A percentile compares a stretch with the other conserved stretches of the same genome.
phyloP scores from a whole-genome alignment of 2,888 invertebrate genomes.

The Bellardia bayeri region DNA sequence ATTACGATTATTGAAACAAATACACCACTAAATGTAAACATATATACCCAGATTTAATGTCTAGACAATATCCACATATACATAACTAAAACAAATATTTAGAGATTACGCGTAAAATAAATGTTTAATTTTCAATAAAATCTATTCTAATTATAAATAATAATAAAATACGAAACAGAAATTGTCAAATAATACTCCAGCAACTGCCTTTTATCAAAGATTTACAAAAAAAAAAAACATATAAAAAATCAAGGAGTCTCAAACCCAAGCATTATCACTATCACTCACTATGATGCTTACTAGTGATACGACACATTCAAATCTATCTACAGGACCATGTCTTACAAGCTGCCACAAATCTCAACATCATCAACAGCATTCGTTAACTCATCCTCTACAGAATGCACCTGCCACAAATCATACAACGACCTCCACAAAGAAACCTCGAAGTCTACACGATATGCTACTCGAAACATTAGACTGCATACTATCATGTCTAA shows the following conservation, averaged over 20 bases:
- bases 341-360: slow-evolving; percentile 69
- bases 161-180: slow-evolving; percentile 1
- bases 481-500: slow-evolving; percentile 88
- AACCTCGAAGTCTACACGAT: slow-evolving; percentile 76
- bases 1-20: slow-evolving; percentile 11
- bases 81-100: slow-evolving; percentile 15
- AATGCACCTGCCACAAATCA: slow-evolving; percentile 53
- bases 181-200: not conserved
- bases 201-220: slow-evolving; percentile 58
- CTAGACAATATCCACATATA: slow-evolving; percentile 1
- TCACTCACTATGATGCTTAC: slow-evolving; percentile 63
- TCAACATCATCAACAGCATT: slow-evolving; percentile 42
- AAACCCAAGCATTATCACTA: slow-evolving; percentile 40
- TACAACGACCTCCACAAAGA: slow-evolving; percentile 32
- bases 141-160: slow-evolving; percentile 29
- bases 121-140: slow-evolving; percentile 10
- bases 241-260: not conserved
- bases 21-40: not conserved
- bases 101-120: not conserved
- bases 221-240: not conserved
- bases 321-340: slow-evolving; percentile 64
- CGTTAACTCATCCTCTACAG: slow-evolving; percentile 25
- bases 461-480: slow-evolving; percentile 88
- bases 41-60: not conserved
- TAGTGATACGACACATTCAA: slow-evolving; percentile 63